These are phyloP conservation scores for Hylaeus anthracinus DNA, from an alignment of 1,140 invertebrate species.

Conservation along the genomic window DNA sequence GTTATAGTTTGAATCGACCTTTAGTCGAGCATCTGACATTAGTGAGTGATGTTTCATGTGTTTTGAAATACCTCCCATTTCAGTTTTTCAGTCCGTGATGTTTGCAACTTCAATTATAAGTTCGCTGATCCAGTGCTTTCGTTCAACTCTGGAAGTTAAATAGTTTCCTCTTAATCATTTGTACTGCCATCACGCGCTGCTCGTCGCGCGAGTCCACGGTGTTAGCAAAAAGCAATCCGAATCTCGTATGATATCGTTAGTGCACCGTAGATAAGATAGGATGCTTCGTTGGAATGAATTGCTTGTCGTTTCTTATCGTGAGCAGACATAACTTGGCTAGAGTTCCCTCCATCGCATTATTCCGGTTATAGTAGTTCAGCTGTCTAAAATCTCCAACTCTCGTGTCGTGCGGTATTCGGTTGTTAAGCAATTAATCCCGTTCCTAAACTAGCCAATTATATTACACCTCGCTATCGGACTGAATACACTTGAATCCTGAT, in stretches of 20 bases:
- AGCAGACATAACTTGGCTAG: constrained; percentile 48
- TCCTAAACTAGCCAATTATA: too few species aligned
- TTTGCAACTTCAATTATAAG: constrained; percentile 7
- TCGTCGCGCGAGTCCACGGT: background rate
- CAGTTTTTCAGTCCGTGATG: too few species aligned
- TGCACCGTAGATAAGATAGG: constrained; percentile 44
- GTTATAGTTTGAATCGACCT: too few species aligned
- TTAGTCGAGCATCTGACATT: background rate
- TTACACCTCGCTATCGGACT: too few species aligned
- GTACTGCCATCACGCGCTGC: constrained; percentile 1
- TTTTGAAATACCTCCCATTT: too few species aligned
- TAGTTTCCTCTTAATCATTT: background rate
- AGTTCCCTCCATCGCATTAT: constrained; percentile 33
- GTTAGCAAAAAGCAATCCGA: constrained; percentile 38
- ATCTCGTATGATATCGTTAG: constrained; percentile 41
- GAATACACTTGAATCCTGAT: too few species aligned
- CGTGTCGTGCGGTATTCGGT: background rate
- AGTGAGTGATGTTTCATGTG: too few species aligned
- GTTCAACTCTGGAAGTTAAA: background rate
- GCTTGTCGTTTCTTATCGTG: constrained; percentile 50
- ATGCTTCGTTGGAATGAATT: constrained; percentile 32
- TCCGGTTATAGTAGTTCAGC: constrained; percentile 4
- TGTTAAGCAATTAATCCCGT: too few species aligned
- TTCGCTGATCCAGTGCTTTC: background rate
- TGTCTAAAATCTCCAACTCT: constrained; percentile 4